Base-by-base conservation (phyloP, 2,888 invertebrate genomes). In the Eupithecia inturbata region DNA sequence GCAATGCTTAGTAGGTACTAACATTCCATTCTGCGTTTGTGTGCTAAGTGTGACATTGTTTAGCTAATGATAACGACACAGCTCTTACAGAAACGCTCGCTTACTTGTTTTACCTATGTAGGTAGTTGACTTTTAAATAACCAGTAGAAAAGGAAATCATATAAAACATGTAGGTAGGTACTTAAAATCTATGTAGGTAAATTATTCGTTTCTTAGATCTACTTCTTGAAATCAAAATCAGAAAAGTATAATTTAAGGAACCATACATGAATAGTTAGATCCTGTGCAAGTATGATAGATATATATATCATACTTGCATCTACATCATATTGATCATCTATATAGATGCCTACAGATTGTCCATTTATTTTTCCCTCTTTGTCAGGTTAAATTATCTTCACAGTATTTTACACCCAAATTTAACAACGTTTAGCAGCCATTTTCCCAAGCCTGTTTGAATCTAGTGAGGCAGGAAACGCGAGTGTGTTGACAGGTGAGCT, bases 401-500 rank as follows among this genome's bases (percentile, higher is more conserved):
- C 19, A 45, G n/a, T 45, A 45, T 45, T 45, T 16, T 41, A 16
- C 2, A 60, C 26, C 16, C 9, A 62, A 60, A 28, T 28, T 60
- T 6, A 31, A 60, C 16, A n/a, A 22, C 3, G n/a, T 39, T 28
- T 63, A 31, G 10, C 63, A 71, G 74, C 74, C 71, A 26, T 72
- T 67, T 53, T 66, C 26, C 0, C 19, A 1, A 33, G n/a, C 22
- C 71, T 73, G 62, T 67, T 57, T 53, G 19, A 67, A 41, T 75
- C 53, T 70, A 75, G 74, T 68, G 60, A 70, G 71, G 80, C 82
- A 80, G 83, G 82, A 83, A 83, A 80, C 80, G 80, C 16, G 76
- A 74, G 68, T 79, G 81, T 82, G 84, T 80, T 83, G 86, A 85
- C 84, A 86, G 84, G 83, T 85, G 80, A 78, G 79, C 76, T 83